Evolutionary conservation across 2,113 vertebrate genomes (phyloP).

Genomic region (Muntiacus muntjak): DNA sequence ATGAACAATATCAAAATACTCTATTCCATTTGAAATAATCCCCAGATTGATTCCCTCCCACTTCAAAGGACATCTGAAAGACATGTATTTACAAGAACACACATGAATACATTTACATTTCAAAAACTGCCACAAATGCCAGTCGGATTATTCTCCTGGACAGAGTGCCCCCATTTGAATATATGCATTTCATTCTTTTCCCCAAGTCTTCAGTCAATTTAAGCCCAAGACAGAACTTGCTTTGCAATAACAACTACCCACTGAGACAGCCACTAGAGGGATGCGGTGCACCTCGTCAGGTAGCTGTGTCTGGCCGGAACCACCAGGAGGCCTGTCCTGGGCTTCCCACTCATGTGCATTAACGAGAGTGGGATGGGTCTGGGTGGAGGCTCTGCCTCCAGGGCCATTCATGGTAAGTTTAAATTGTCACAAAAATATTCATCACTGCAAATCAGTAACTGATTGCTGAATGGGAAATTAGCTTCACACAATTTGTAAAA

Average conservation of each 20-base stretch:
- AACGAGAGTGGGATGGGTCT: background rate
- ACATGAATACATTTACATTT: constrained; percentile 89
- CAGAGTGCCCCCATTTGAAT: constrained; percentile 58
- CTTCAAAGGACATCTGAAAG: constrained; percentile 86
- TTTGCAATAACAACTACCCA: constrained; percentile 8
- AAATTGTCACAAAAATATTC: constrained; percentile 46
- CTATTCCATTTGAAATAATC: constrained; percentile 86
- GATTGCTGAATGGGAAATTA: constrained; percentile 42
- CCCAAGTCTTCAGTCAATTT: constrained; percentile 46
- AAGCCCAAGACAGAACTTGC: constrained; percentile 31
- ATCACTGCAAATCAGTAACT: constrained; percentile 61
- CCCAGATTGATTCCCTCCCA: constrained; percentile 82
- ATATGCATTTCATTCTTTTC: constrained; percentile 43
- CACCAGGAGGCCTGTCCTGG: background rate
- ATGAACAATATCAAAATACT: constrained; percentile 97
- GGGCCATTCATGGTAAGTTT: constrained; percentile 38
- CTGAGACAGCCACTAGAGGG: constrained; percentile 13
- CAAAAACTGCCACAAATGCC: constrained; percentile 87
- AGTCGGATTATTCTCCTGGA: constrained; percentile 73
- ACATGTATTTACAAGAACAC: constrained; percentile 92
- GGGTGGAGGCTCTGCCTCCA: constrained; percentile 4
- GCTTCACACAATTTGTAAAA: constrained; percentile 59
- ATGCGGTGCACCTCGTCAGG: background rate
- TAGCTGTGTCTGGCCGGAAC: background rate
- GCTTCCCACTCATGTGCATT: background rate